Percentiles rank a stretch among this genome's conserved stretches.
phyloP scores from a whole-genome alignment of 2,888 invertebrate species.

The Cryptocephalus primarius region DNA sequence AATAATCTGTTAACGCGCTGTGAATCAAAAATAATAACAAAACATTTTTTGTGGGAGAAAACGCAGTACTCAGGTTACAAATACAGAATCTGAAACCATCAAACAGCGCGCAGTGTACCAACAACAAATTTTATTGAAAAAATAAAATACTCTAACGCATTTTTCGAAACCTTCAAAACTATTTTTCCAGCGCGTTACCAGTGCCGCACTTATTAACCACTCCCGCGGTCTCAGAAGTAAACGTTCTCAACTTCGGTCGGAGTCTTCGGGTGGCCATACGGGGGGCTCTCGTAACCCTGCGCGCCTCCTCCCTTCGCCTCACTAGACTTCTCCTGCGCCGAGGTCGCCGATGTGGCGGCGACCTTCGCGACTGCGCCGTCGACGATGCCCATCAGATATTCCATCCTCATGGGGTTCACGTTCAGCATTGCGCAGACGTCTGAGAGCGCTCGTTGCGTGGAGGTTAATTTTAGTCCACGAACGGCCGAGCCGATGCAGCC shows the following conservation, averaged over 20 bases:
- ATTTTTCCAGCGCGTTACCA: background rate
- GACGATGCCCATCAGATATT: conserved; percentile 45
- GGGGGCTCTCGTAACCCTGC: conserved; percentile 27
- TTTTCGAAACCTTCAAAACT: too few species aligned
- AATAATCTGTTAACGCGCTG: too few species aligned
- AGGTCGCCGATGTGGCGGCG: conserved; percentile 22
- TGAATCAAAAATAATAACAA: too few species aligned
- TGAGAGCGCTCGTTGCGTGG: conserved; percentile 27
- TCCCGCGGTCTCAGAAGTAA: conserved; percentile 34
- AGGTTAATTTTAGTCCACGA: conserved; percentile 46
- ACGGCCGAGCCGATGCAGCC: conserved; percentile 61
- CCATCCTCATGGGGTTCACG: conserved; percentile 42
- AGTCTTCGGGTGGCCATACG: conserved; percentile 35
- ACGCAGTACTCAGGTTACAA: too few species aligned
- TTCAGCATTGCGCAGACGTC: conserved; percentile 40
- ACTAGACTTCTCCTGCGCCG: conserved; percentile 14
- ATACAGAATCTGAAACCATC: too few species aligned
- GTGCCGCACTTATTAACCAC: background rate
- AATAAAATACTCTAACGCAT: too few species aligned
- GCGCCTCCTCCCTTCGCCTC: conserved; percentile 6
- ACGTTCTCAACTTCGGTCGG: conserved; percentile 37
- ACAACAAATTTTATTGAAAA: too few species aligned
- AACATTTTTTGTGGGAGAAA: too few species aligned
- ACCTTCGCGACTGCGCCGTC: conserved; percentile 46
- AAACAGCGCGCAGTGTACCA: too few species aligned